Evolutionary conservation across 2,888 invertebrate genomes (phyloP), one percentile per base, ranked within the genome.

Genomic region (Napeogenes sylphis): DNA sequence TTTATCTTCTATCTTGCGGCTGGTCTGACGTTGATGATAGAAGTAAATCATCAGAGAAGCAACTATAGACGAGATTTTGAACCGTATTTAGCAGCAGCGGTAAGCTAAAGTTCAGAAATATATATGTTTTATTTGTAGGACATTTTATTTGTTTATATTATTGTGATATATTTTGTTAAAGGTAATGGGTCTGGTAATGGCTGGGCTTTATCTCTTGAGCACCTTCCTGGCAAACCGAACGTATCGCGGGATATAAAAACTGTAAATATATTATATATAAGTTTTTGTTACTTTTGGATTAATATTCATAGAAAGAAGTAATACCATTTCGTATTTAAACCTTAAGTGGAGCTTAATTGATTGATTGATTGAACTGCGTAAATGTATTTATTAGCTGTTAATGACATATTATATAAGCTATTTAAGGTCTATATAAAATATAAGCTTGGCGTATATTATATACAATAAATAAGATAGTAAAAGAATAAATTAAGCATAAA

Each of bases 161-260:
- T 5, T 57, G 12, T 38, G 32, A 1, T 56, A 65, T 69, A 77
- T 75, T 73, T 63, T 70, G 75, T 93, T 93, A 69, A 91, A 95
- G 95, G 89, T 96, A 55, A 92, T 96, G 82, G 96, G 96, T 13
- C 82, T 96, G 14, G 91, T 96, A 21, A 92, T 95, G 78, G 85
- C 95, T 3, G 92, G 86, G 1, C 84, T 96, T 2, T 97, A 97
- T 80, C 87, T 96, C 55, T 73, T 96, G 57, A 96, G 96, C 78
- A 93, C 96, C 38, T 92, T 96, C 73, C 91, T 96, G 72, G 96
- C 96, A 45, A 93, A 94, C 75, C 93, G 95, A 69, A 92, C 93
- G 33, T 96, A 96, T 88, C 93, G 94, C 76, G 94, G 95, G 68
- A 91, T 95, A 70, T 90, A 79, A 62, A 62, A 10, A 47, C n/a